Percentiles rank a stretch among this genome's conserved stretches.
Conservation (phyloP, 2,888 invertebrate species). For the Clusia tigrina region DNA sequence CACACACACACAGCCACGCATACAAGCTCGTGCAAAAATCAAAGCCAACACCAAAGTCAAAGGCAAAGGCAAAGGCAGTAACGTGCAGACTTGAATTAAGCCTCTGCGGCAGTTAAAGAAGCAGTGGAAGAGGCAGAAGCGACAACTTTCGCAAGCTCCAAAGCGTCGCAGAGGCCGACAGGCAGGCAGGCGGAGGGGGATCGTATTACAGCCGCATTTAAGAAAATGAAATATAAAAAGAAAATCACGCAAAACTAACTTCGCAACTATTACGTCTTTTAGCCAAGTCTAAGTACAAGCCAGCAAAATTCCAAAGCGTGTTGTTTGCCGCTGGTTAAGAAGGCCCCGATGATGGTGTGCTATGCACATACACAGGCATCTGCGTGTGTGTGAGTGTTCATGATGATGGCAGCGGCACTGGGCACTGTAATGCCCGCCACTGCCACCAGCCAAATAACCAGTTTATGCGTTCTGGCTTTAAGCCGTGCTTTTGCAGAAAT, state of each 20-base stretch:
- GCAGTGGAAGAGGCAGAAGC: background rate
- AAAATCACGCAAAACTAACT: constrained; percentile 26
- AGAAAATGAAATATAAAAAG: too few relatives aligned
- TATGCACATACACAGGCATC: too few relatives aligned
- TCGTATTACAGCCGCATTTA: background rate
- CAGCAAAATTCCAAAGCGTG: constrained; percentile 3
- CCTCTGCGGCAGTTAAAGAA: constrained; percentile 6
- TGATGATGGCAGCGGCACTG: background rate
- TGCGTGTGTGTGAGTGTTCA: too few relatives aligned
- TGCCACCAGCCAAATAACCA: background rate
- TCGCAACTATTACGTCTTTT: constrained; percentile 26
- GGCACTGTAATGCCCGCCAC: too few relatives aligned
- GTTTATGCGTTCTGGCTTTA: background rate
- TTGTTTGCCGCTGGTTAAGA: too few relatives aligned
- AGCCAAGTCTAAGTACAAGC: constrained; percentile 2
- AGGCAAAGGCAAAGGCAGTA: constrained; percentile 15
- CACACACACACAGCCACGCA: too few relatives aligned
- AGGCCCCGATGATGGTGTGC: too few relatives aligned
- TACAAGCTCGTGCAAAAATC: background rate
- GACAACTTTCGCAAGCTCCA: constrained; percentile 2
- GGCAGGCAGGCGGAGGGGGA: background rate
- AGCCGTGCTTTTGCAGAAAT: too few relatives aligned
- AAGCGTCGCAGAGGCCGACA: background rate
- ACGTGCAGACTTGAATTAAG: background rate
- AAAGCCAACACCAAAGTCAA: constrained; percentile 33